phyloP scores from a whole-genome alignment of 2,113 vertebrate genomes.

The Chunga burmeisteri region DNA sequence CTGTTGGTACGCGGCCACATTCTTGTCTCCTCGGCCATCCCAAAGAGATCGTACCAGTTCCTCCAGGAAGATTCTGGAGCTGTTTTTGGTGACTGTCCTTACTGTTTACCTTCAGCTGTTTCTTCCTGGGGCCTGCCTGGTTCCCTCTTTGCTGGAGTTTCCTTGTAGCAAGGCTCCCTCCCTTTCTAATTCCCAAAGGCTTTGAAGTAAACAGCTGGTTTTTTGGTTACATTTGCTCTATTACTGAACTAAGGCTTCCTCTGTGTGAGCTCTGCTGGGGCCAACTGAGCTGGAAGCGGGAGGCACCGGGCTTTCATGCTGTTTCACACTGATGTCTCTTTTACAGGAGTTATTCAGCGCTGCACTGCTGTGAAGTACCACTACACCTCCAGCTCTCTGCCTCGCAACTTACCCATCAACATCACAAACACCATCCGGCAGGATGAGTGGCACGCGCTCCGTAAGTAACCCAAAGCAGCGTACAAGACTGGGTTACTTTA shows the following conservation, averaged over 20 bases:
- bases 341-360: slow-evolving; percentile 83
- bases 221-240: neutral
- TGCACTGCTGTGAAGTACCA: slow-evolving; percentile 91
- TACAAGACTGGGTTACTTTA: neutral
- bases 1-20: rapidly evolving
- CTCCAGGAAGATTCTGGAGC: neutral
- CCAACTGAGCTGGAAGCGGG: neutral
- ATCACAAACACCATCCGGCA: slow-evolving; percentile 90
- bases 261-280: neutral
- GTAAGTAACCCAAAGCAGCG: slow-evolving; percentile 74
- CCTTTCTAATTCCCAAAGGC: neutral
- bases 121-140: neutral
- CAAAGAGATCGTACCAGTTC: neutral
- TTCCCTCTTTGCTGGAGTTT: neutral
- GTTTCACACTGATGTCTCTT: neutral
- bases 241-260: neutral
- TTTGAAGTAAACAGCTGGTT: neutral
- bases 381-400: slow-evolving; percentile 88
- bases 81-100: neutral
- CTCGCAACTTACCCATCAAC: slow-evolving; percentile 86
- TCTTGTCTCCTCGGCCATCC: neutral
- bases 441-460: slow-evolving; percentile 91
- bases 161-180: neutral
- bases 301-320: neutral
- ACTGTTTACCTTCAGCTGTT: neutral